Conservation (phyloP, 1,140 invertebrate species). For the Chymomyza costata region DNA sequence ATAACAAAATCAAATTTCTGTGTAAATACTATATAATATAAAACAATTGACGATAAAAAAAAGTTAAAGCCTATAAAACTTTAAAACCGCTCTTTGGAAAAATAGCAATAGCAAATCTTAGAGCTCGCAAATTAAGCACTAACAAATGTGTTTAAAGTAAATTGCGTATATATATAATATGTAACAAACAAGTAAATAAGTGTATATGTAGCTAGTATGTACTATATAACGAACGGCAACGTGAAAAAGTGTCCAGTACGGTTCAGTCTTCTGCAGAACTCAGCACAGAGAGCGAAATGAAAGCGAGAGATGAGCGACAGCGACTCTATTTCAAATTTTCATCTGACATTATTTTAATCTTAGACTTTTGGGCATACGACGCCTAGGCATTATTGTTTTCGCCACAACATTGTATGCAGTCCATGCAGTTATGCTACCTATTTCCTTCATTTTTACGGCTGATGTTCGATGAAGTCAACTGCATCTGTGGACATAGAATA, state of each 20-base stretch:
- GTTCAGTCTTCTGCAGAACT: constrained; percentile 70
- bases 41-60: constrained; percentile 22
- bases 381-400: constrained; percentile 73
- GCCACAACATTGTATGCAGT: constrained; percentile 75
- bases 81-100: constrained; percentile 57
- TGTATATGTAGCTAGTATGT: constrained; percentile 55
- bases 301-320: constrained; percentile 29
- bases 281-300: constrained; percentile 32
- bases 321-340: constrained; percentile 8
- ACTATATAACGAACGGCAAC: constrained; percentile 54
- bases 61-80: constrained; percentile 13
- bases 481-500: constrained; percentile 44
- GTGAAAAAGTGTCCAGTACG: constrained; percentile 59
- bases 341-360: constrained; percentile 1
- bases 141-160: constrained; percentile 29
- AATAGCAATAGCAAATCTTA: constrained; percentile 45
- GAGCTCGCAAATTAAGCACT: constrained; percentile 42
- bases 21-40: constrained; percentile 35
- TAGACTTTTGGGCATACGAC: constrained; percentile 48
- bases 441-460: constrained; percentile 70
- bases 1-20: too few species aligned
- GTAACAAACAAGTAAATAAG: neutral
- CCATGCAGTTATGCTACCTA: constrained; percentile 75
- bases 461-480: constrained; percentile 70
- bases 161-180: constrained; percentile 33